Percentiles rank a stretch among this genome's conserved stretches.
Conservation (phyloP, 2,797 vertebrate genomes). For the Uromys caudimaculatus region DNA sequence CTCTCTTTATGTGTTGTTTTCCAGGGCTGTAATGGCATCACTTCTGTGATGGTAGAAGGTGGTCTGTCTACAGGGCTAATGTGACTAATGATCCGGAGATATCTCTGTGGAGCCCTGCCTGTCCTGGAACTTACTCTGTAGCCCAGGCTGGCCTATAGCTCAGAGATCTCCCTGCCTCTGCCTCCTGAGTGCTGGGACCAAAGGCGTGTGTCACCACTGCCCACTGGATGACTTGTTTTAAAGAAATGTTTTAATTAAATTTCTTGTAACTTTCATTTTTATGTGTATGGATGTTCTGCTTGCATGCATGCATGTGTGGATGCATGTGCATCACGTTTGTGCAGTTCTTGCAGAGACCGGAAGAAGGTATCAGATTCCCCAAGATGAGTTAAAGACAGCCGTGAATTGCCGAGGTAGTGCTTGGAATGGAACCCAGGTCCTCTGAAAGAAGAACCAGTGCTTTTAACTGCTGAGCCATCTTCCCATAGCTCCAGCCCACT, state of each 20-base stretch:
- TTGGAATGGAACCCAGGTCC: neutral
- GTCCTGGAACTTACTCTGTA: neutral
- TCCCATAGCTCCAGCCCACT: neutral
- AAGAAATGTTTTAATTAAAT: neutral
- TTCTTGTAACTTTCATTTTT: neutral
- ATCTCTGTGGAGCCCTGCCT: neutral
- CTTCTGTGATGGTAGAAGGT: neutral
- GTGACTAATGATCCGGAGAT: neutral
- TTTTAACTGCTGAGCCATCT: neutral
- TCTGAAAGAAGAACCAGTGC: neutral
- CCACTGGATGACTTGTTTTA: neutral
- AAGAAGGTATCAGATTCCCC: too few species aligned
- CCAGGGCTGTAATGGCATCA: neutral
- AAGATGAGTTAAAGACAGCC: neutral
- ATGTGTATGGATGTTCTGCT: neutral
- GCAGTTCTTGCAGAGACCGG: too few species aligned
- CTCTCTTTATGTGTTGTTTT: neutral
- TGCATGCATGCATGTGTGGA: neutral
- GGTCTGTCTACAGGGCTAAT: neutral
- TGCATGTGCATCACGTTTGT: neutral
- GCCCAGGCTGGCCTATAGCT: too few species aligned
- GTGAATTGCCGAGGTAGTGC: neutral
- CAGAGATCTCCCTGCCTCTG: neutral
- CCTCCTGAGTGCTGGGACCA: neutral
- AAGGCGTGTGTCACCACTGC: neutral